Evolutionary conservation across 2,888 invertebrate genomes (phyloP).

Genomic region (Campaea margaritaria): DNA sequence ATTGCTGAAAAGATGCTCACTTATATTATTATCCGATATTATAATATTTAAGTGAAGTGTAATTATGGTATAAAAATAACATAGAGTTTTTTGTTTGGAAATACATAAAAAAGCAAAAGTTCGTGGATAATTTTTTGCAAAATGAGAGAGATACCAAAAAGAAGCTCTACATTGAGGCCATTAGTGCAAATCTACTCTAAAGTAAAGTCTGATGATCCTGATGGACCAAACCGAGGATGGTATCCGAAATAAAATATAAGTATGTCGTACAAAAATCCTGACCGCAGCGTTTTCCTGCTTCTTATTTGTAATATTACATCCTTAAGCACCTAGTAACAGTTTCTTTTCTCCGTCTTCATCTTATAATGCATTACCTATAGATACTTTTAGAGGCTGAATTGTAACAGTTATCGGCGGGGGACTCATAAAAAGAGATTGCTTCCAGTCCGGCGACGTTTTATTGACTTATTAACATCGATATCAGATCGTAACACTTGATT

Average conservation of each 20-base stretch:
- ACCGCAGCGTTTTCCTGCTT: slow-evolving; percentile 27
- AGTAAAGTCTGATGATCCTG: neutral
- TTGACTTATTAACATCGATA: slow-evolving; percentile 85
- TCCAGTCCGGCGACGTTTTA: slow-evolving; percentile 81
- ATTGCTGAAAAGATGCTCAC: too few relatives aligned
- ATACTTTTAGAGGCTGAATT: slow-evolving; percentile 72
- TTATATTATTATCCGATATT: too few relatives aligned
- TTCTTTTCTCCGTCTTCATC: slow-evolving; percentile 37
- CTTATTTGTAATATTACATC: slow-evolving; percentile 32
- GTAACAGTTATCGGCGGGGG: slow-evolving; percentile 78
- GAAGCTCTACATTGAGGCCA: neutral
- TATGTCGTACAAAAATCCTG: slow-evolving; percentile 28
- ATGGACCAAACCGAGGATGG: slow-evolving; percentile 12
- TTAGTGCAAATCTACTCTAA: neutral
- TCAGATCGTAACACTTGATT: slow-evolving; percentile 82
- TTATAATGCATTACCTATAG: slow-evolving; percentile 61
- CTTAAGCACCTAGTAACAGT: slow-evolving; percentile 30
- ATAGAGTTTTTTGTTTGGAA: too few relatives aligned
- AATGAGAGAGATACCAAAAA: neutral
- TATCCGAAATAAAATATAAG: slow-evolving; percentile 33
- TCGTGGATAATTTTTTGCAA: too few relatives aligned
- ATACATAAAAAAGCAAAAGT: too few relatives aligned
- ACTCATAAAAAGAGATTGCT: slow-evolving; percentile 84
- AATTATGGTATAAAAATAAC: too few relatives aligned
- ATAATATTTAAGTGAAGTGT: too few relatives aligned